Evolutionary conservation across 1,140 invertebrate species (phyloP), one percentile per base, ranked within the genome.

Genomic region (Stegodyphus dumicola): DNA sequence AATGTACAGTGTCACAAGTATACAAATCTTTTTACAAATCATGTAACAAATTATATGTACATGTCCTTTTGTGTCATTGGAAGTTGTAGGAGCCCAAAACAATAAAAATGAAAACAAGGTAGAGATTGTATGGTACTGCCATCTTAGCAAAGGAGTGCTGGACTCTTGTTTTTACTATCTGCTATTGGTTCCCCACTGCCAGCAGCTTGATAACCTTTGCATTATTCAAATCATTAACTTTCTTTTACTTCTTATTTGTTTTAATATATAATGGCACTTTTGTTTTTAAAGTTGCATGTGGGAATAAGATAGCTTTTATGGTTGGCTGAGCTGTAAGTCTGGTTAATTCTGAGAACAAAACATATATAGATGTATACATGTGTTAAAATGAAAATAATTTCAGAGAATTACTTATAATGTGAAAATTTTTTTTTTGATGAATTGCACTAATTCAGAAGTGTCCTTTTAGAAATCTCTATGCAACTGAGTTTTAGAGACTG

Each of bases 21-120:
- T 86, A 78, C 67, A 86, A 78, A 86, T 86, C 84, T 86, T 86
- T 86, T 77, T 86, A 86, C 84, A 73, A 86, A 86, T 77, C 84
- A 77, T 86, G 75, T 86, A 86, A 53, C 74, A 77, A 86, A 86
- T 78, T 86, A 73, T 86, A 51, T 86, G 84, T 86, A 77, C 53
- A 78, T 78, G 84, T 86, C 76, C 75, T 86, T 85, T 78, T 69
- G 76, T 78, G 75, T 77, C 67, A 65, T 86, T 73, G 75, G 75
- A 77, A 77, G 75, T 77, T 85, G 81, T 77, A 77, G 81, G 54
- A 69, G 75, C 84, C 84, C 48, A 13, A 73, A 52, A 73, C 5
- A 77, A 75, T 2, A 77, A 77, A 52, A 65, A 15, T 49, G 64
- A 18, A n/a, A 33, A 81, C 6, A 33, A 54, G 6, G 49, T 11